Base-by-base conservation (phyloP, 2,888 invertebrate genomes). In the Mayetiola destructor region DNA sequence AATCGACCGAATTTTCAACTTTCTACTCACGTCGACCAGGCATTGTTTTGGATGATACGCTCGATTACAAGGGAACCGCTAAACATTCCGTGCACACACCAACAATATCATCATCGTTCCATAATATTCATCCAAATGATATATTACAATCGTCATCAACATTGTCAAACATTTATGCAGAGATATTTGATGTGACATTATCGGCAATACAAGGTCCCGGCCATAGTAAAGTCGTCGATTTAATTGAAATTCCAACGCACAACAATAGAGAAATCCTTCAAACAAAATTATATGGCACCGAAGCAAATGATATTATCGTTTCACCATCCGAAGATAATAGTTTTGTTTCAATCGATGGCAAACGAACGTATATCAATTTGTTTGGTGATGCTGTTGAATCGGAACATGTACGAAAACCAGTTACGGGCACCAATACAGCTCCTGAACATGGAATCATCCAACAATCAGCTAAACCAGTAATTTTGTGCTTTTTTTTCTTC, bases 311-410 rank as follows among this genome's bases (percentile, higher is more conserved):
- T 65, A 86, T 89, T 54, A 88, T 91, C 56, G 80, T 89, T 2
- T 84, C 87, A 0, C 81, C 87, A 3, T 80, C 84, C 6, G 86
- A 85, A 18, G 83, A 84, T 53, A 85, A 90, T 66, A 87, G 89
- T 27, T 91, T 88, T 71, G 92, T 92, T 16, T 91, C 89, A 23
- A 92, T 92, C 59, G 91, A 92, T 67, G 92, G 92, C 36, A 88
- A 91, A 73, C 76, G 89, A 64, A 91, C 90, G 0, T 90, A 91
- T 67, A 77, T 92, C 63, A 88, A 89, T 73, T 75, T 91, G 40
- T 88, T 90, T 68, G 88, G 85, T 60, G 82, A 80, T 64, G 68
- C 71, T 61, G 72, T 72, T 63, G 72, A 72, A 48, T 27, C 48
- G 20, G 48, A 48, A n/a, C 48, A 48, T 9, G 14, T 27, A 16